phyloP scores from a whole-genome alignment of 2,888 invertebrate genomes.

The Cenopis cana region DNA sequence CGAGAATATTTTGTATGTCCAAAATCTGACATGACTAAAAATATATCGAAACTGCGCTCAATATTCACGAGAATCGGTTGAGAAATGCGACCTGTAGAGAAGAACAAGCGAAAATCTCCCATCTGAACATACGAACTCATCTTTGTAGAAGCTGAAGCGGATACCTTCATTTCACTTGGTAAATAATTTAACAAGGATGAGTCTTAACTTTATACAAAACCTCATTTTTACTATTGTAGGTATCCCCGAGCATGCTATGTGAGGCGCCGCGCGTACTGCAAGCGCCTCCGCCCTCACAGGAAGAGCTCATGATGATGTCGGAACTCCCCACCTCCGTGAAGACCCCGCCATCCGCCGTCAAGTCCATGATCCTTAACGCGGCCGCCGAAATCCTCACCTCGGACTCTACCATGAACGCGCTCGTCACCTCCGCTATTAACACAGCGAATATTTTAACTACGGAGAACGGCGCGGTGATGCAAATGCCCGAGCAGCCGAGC shows the following conservation, averaged over 20 bases:
- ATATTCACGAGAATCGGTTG: no score
- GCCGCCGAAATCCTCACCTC: conserved; percentile 89
- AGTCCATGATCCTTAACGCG: conserved; percentile 91
- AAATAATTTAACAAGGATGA: no score
- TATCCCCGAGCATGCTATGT: conserved; percentile 86
- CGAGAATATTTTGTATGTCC: no score
- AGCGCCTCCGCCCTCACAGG: conserved; percentile 59
- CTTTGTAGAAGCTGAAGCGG: no score
- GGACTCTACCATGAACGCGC: conserved; percentile 84
- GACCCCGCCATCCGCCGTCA: conserved; percentile 87
- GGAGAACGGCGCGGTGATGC: conserved; percentile 59
- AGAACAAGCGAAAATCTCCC: no score
- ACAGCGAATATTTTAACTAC: conserved; percentile 78
- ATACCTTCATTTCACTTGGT: no score
- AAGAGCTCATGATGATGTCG: conserved; percentile 73
- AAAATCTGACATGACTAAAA: no score
- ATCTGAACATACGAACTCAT: no score
- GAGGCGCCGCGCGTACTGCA: conserved; percentile 58
- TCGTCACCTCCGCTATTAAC: conserved; percentile 83
- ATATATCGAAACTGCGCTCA: no score
- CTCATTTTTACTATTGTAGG: no score
- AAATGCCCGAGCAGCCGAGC: conserved; percentile 58
- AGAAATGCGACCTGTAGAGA: no score
- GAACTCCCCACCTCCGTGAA: conserved; percentile 77
- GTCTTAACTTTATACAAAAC: no score